Percentiles rank a stretch among this genome's conserved stretches.
These are phyloP conservation scores for Alosa alosa DNA, from an alignment of 2,113 vertebrate species.

Conservation along the genomic window DNA sequence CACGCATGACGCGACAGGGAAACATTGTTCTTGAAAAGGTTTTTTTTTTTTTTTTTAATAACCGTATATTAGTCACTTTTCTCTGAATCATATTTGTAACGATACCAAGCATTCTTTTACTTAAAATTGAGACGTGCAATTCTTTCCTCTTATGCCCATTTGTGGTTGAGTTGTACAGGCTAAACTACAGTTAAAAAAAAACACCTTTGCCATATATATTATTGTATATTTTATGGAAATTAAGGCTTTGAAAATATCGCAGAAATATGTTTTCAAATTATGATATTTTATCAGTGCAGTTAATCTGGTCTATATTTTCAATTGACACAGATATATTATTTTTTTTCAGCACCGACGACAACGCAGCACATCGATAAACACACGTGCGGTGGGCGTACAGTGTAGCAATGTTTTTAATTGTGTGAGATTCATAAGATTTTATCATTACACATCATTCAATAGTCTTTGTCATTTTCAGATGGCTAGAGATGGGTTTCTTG, in stretches of 20 bases:
- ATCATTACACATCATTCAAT: neutral
- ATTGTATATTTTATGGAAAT: neutral
- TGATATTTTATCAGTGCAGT: neutral
- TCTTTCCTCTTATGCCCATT: no score
- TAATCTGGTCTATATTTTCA: neutral
- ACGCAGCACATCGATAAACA: neutral
- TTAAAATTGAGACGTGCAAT: no score
- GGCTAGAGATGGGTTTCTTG: neutral
- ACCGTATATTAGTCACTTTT: slow-evolving; percentile 39
- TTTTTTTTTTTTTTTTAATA: slow-evolving; percentile 25
- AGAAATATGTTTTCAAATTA: neutral
- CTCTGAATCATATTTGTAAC: slow-evolving; percentile 16
- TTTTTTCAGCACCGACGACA: neutral
- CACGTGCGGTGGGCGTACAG: no score
- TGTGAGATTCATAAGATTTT: neutral
- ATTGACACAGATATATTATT: neutral
- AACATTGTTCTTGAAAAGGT: slow-evolving; percentile 67
- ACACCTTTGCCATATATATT: neutral
- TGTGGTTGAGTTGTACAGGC: no score
- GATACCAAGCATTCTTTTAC: slow-evolving; percentile 3
- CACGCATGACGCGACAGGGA: slow-evolving; percentile 45
- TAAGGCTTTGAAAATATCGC: neutral
- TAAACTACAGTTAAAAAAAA: no score
- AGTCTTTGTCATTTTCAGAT: neutral
- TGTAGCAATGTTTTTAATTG: neutral